Conservation (phyloP, 2,113 vertebrate species). For the Alosa alosa region DNA sequence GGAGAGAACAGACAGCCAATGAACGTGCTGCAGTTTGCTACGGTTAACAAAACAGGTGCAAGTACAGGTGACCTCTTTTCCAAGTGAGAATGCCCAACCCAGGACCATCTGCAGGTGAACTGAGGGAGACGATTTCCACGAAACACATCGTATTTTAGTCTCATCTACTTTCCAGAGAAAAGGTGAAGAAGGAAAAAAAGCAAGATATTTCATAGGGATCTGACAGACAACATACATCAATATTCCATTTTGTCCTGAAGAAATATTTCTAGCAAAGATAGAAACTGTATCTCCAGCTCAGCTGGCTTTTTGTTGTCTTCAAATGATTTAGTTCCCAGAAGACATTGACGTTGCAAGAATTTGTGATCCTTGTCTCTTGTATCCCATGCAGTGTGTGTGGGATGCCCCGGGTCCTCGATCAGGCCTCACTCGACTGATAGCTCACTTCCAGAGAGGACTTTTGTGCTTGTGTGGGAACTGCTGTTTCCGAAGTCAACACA, state of each 20-base stretch:
- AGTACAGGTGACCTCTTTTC: constrained; percentile 21
- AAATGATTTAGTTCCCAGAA: constrained; percentile 55
- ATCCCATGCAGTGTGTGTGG: constrained; percentile 39
- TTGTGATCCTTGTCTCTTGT: constrained; percentile 8
- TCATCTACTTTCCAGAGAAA: constrained; percentile 25
- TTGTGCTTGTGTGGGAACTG: constrained; percentile 41
- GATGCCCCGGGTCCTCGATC: constrained; percentile 22
- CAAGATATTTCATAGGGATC: constrained; percentile 52
- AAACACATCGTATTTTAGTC: constrained; percentile 30
- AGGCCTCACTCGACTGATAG: constrained; percentile 3
- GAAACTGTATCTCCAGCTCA: constrained; percentile 84
- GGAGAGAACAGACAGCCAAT: constrained; percentile 18
- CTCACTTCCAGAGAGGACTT: constrained; percentile 25
- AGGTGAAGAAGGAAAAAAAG: constrained; percentile 33
- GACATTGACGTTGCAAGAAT: constrained; percentile 2
- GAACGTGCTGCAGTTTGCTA: constrained; percentile 27
- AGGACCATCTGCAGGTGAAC: constrained; percentile 35
- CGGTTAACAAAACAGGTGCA: constrained; percentile 14
- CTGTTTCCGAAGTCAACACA: constrained; percentile 14
- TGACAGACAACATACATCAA: constrained; percentile 64
- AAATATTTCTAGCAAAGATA: constrained; percentile 81
- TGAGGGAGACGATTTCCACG: constrained; percentile 36
- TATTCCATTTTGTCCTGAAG: constrained; percentile 70
- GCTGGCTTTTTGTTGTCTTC: constrained; percentile 80
- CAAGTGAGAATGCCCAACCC: constrained; percentile 25